Conservation (phyloP, 2,888 invertebrate genomes). For the Cyrtodaria siliqua region DNA sequence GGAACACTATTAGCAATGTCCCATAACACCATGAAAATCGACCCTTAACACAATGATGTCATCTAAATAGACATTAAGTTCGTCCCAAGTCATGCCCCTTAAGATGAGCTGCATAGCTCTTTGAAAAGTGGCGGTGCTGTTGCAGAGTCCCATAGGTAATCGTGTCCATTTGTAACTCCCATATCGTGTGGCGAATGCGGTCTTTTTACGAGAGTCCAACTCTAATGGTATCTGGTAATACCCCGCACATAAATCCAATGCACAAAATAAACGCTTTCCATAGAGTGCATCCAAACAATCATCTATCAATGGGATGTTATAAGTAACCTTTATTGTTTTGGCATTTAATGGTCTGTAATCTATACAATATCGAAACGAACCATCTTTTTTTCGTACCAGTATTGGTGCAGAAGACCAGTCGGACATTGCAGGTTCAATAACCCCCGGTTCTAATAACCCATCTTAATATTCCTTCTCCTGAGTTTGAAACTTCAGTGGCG, state of each 20-base stretch:
- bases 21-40: no score
- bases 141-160: conserved; percentile 51
- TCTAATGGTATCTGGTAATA: conserved; percentile 35
- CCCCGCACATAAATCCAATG: conserved; percentile 3
- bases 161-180: conserved; percentile 47
- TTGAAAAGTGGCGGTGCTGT: conserved; percentile 53
- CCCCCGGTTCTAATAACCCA: neutral
- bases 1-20: no score
- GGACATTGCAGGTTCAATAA: conserved; percentile 1
- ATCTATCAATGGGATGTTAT: conserved; percentile 9
- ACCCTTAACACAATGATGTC: no score
- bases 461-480: conserved; percentile 8
- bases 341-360: conserved; percentile 5
- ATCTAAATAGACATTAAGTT: no score
- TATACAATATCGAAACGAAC: neutral
- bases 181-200: conserved; percentile 49
- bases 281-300: conserved; percentile 12
- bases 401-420: conserved; percentile 12
- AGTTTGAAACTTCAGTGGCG: neutral
- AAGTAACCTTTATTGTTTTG: conserved; percentile 7
- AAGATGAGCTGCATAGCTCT: conserved; percentile 42
- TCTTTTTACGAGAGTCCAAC: conserved; percentile 30
- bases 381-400: conserved; percentile 10
- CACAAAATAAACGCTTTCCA: conserved; percentile 7
- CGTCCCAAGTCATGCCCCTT: conserved; percentile 7